phyloP scores from a whole-genome alignment of 2,113 vertebrate genomes.

The Vidua chalybeata region DNA sequence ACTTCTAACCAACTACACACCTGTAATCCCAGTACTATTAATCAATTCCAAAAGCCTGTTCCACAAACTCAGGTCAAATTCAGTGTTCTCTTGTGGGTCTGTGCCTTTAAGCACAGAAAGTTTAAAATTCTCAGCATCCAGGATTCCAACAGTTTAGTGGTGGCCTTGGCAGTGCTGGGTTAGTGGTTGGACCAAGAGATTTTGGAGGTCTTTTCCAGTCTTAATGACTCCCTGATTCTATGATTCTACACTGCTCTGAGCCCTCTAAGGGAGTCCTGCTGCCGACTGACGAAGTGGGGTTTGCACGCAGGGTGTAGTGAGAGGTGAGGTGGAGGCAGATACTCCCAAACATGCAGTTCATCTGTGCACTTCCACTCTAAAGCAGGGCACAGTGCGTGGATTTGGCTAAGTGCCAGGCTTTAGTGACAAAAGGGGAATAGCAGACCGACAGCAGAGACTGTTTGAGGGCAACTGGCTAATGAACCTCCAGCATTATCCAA shows the following conservation, averaged over 20 bases:
- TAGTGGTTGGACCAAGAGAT: not conserved
- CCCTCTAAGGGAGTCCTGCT: accelerated
- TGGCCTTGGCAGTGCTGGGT: not conserved
- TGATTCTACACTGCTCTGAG: not conserved
- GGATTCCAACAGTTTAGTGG: no score
- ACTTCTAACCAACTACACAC: no score
- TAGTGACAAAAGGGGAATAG: not conserved
- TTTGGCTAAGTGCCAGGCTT: not conserved
- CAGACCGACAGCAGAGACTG: not conserved
- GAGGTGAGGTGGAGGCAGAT: not conserved
- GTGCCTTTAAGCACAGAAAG: no score
- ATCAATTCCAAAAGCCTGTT: no score
- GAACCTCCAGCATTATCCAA: not conserved
- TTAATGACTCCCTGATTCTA: not conserved
- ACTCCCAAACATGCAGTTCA: not conserved
- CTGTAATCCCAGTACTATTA: no score
- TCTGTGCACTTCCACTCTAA: accelerated
- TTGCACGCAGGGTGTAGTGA: accelerated
- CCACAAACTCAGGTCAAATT: no score
- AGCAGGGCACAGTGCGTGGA: accelerated
- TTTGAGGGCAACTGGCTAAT: not conserved
- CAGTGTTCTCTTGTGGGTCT: no score
- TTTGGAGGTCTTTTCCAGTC: not conserved
- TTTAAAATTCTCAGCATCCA: no score
- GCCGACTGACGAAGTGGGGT: accelerated